Base-by-base conservation (phyloP, 2,797 vertebrate species). In the Alfaro cultratus region DNA sequence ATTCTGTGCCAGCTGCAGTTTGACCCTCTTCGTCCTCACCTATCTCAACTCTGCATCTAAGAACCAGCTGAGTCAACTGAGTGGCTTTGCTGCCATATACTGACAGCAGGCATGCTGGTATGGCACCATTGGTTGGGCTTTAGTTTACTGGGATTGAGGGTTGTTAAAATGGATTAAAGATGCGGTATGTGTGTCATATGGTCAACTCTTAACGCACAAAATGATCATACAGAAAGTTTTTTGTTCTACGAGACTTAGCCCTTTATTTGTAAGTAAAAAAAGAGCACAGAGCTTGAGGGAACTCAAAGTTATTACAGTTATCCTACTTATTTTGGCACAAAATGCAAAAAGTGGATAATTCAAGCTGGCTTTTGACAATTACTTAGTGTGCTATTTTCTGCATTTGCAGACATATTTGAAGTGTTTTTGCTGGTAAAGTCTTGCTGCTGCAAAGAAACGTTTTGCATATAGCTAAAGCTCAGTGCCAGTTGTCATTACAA, bases 1-100 rank as follows among this genome's bases (percentile, higher is more conserved):
- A 49, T 76, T 70, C 76, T n/a, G 77, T 60, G 55, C 43, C 43
- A 60, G 74, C 55, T 75, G n/a, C 77, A 62, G 53, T 75, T 60
- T 81, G 79, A 82, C 85, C 81, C 84, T 80, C 60, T 73, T 82
- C 78, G 81, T 83, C 83, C 85, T 87, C 75, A 80, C 82, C 76
- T 84, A 74, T 83, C 68, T 70, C 31, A 16, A 76, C 76, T 68
- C 80, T 80, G 81, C 71, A 81, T 90, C 80, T 79, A 86, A 82
- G 80, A 81, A 87, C 90, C 83, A 87, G 77, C 84, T 74, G 85
- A 87, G 87, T 91, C 79, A 88, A 75, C 89, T n/a, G n/a, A 79
- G 82, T 53, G 68, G 83, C 86, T 84, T 82, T 80, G 79, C 84
- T 83, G 89, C 76, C 81, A 73, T 83, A 78, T 85, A 82, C 84